Conservation (phyloP, 2,797 vertebrate genomes). For the Perdix hodgsoniae region DNA sequence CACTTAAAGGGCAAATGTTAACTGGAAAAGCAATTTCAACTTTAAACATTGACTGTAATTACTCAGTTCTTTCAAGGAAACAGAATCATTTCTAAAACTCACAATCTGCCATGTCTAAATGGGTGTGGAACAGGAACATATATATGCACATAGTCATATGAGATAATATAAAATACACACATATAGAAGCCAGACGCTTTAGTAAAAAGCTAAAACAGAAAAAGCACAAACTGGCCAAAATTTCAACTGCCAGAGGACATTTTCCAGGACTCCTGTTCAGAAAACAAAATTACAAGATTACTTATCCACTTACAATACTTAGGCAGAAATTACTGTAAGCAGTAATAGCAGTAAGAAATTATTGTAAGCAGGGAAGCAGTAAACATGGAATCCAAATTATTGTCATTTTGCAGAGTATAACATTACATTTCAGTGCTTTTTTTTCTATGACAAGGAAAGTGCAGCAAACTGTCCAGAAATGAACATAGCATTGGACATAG, state of each 20-base stretch:
- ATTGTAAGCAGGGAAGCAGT: neutral
- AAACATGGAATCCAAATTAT: neutral
- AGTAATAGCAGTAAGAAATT: too few relatives aligned
- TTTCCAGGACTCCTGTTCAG: neutral
- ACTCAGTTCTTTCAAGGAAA: neutral
- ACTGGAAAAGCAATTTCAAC: neutral
- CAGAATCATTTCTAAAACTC: neutral
- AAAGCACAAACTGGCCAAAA: neutral
- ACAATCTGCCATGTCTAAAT: neutral
- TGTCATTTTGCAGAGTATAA: constrained; percentile 9
- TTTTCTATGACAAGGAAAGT: neutral
- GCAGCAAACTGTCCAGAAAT: constrained; percentile 26
- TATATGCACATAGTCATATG: neutral
- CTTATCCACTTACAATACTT: neutral
- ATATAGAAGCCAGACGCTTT: neutral
- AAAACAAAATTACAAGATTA: neutral
- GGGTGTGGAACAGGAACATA: neutral
- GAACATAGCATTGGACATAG: neutral
- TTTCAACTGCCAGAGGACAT: neutral
- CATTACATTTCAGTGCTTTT: accelerated
- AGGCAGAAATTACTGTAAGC: neutral
- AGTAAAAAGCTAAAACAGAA: neutral
- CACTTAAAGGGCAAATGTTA: neutral
- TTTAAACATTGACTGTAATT: neutral
- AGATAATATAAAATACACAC: neutral